These are phyloP conservation scores for Zalophus californianus DNA, from an alignment of 2,797 vertebrate species.

Conservation along the genomic window DNA sequence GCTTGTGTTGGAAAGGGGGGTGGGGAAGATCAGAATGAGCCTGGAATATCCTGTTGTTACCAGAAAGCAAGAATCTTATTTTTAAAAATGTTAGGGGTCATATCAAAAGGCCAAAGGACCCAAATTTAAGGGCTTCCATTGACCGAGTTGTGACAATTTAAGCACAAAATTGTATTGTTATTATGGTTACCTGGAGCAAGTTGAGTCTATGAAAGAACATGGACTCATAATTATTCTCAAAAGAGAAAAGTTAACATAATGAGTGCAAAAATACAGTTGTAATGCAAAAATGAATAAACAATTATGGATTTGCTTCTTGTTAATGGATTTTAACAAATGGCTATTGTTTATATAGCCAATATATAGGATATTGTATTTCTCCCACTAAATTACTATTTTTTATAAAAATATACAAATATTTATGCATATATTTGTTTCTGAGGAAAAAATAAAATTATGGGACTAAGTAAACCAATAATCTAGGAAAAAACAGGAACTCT, in stretches of 20 bases:
- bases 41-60: not conserved
- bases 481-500: not conserved
- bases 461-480: not conserved
- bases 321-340: constrained; percentile 29
- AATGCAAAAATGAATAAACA: not conserved
- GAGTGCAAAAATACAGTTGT: not conserved
- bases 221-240: constrained; percentile 46
- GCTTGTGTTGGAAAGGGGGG: not conserved
- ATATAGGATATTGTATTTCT: not conserved
- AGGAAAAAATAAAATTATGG: not conserved
- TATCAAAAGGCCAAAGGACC: not conserved
- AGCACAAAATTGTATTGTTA: constrained; percentile 26
- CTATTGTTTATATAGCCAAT: not conserved
- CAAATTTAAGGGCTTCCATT: not conserved
- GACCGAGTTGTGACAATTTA: not conserved
- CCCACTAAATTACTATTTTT: not conserved
- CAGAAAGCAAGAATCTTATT: constrained; percentile 33
- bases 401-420: not conserved
- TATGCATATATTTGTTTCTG: not conserved
- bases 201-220: not conserved
- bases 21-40: not conserved
- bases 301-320: not conserved
- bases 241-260: constrained; percentile 29
- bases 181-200: not conserved
- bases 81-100: not conserved